Percentiles rank a stretch among this genome's conserved stretches.
Conservation (phyloP, 2,113 vertebrate species). For the Nycticorax nycticorax region DNA sequence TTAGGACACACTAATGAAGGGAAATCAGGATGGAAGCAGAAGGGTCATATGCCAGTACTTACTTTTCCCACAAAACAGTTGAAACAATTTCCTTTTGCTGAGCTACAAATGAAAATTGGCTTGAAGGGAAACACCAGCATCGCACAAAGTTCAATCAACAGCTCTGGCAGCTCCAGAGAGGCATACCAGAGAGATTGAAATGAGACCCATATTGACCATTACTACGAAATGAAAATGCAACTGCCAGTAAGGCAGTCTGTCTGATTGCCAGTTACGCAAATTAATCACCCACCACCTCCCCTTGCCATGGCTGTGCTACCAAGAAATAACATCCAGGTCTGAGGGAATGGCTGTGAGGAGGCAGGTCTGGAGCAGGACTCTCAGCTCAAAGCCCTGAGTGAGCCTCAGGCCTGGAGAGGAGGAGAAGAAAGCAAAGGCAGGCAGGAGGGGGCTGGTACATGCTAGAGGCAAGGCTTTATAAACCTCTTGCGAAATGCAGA, state of each 20-base stretch:
- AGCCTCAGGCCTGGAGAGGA: not conserved
- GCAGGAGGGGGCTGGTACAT: not conserved
- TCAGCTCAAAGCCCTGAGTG: not conserved
- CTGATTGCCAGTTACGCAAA: not conserved
- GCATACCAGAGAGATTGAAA: not conserved
- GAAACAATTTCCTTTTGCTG: not conserved
- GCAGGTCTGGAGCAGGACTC: not conserved
- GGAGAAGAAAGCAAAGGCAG: not conserved
- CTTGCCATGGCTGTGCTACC: not conserved
- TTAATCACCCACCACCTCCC: not conserved
- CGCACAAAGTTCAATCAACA: not conserved
- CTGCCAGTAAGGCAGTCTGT: not conserved
- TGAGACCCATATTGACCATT: not conserved
- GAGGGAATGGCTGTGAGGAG: not conserved
- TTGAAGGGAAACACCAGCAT: not conserved
- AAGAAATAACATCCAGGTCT: not conserved
- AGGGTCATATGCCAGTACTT: not conserved
- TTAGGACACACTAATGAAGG: not conserved
- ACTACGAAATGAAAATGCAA: not conserved
- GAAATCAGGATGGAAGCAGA: not conserved
- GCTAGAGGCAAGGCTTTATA: not conserved
- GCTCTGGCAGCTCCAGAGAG: not conserved
- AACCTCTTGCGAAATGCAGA: not conserved
- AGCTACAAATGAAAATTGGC: not conserved
- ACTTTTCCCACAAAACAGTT: conserved; percentile 2